Base-by-base conservation (phyloP, 2,113 vertebrate genomes). In the Burhinus bistriatus region DNA sequence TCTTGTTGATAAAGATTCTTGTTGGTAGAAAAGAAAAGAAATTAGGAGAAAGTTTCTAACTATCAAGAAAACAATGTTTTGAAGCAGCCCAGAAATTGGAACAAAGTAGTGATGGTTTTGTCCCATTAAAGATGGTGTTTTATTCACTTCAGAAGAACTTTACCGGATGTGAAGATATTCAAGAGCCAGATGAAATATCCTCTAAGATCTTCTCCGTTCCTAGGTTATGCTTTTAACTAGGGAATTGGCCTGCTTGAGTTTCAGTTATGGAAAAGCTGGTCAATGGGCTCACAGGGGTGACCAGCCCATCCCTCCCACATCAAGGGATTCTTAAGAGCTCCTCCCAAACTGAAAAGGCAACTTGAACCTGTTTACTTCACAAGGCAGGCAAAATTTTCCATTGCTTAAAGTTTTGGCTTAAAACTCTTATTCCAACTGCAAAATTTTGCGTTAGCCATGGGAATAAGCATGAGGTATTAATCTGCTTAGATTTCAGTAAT, bases 401-500 rank as follows among this genome's bases (percentile, higher is more conserved):
- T 81, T 10, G 10, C 58, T 89, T 94, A 92, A 87, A 91, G 36
- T 93, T 97, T 94, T 90, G 89, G 84, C 82, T 85, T 96, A 87
- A 90, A 92, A 76, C 47, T 84, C 58, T 88, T 91, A 40, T 95
- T 93, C 77, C 40, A 89, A 92, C 77, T 92, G 89, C 91, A 96
- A 96, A 96, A 94, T 79, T 95, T 76, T 89, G 70, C 59, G 88
- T 95, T 95, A 95, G 62, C 64, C 57, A 90, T 87, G 93, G 96
- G 95, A 97, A 97, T 95, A 95, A 95, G 80, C 87, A 95, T 89
- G 78, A 94, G 75, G 93, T 94, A 96, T 93, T 95, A 95, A 94
- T 95, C 95, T 97, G 80, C 92, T 96, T 95, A 93, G 70, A 89
- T 96, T 97, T 97, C 89, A 96, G 72, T 93, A 97, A 93, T 95